Evolutionary conservation across 2,113 vertebrate genomes (phyloP).

Genomic region (Pterocles orientalis): DNA sequence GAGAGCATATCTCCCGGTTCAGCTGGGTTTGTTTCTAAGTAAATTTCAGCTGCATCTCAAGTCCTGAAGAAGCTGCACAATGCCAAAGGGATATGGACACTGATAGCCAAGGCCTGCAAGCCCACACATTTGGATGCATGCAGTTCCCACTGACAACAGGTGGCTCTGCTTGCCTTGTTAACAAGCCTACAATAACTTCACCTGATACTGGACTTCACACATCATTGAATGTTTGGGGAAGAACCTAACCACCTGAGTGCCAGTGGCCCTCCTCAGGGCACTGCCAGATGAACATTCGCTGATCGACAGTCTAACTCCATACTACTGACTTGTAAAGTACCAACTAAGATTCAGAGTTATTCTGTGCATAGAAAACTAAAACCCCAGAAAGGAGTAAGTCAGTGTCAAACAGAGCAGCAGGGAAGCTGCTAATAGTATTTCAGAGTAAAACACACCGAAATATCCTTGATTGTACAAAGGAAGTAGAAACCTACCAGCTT

Average conservation of each 20-base stretch:
- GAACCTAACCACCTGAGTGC: neutral
- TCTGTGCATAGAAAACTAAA: neutral
- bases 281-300: neutral
- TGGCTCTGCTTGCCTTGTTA: neutral
- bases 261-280: neutral
- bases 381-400: neutral
- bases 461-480: neutral
- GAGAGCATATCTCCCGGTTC: neutral
- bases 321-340: neutral
- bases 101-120: neutral
- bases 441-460: neutral
- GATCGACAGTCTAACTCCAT: neutral
- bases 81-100: neutral
- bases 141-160: neutral
- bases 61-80: neutral
- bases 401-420: neutral
- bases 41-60: neutral
- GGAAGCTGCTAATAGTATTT: neutral
- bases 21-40: neutral
- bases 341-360: neutral
- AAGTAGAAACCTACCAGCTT: neutral
- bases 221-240: neutral
- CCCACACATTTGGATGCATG: neutral
- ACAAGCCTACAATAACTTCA: neutral
- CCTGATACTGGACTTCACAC: neutral